Evolutionary conservation across 2,113 vertebrate species (phyloP).

Genomic region (Daphoenositta chrysoptera): DNA sequence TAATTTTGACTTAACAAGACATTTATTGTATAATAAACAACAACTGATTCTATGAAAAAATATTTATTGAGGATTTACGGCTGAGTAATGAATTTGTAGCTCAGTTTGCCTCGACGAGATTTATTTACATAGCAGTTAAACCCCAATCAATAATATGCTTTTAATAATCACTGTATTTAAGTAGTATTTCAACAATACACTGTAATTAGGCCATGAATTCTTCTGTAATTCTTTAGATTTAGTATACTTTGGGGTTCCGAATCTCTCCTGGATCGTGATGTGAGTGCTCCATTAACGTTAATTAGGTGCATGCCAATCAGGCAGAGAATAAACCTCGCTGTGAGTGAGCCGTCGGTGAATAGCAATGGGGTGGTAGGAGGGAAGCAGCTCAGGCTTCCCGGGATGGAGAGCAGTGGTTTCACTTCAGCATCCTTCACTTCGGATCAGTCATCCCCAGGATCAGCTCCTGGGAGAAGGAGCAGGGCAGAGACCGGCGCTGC

Average conservation of each 20-base stretch:
- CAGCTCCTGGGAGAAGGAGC: background rate
- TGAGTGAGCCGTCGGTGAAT: background rate
- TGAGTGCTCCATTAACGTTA: slow-evolving; percentile 32
- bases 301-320: slow-evolving; percentile 51
- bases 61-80: slow-evolving; percentile 67
- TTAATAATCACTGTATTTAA: slow-evolving; percentile 69
- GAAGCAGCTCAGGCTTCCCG: background rate
- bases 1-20: slow-evolving; percentile 71
- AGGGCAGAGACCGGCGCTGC: background rate
- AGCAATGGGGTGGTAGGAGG: background rate
- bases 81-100: slow-evolving; percentile 61
- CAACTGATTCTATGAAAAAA: slow-evolving; percentile 61
- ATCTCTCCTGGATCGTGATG: slow-evolving; percentile 53
- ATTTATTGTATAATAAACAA: slow-evolving; percentile 73
- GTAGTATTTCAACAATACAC: slow-evolving; percentile 62
- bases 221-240: slow-evolving; percentile 62
- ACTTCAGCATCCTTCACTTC: background rate
- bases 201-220: slow-evolving; percentile 66
- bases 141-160: slow-evolving; percentile 65
- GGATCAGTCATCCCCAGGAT: background rate
- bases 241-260: slow-evolving; percentile 52
- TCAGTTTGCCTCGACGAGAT: slow-evolving; percentile 15
- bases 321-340: slow-evolving; percentile 1
- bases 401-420: background rate
- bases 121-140: slow-evolving; percentile 66